Conservation (phyloP, 2,113 vertebrate genomes). For the Sceloporus undulatus region DNA sequence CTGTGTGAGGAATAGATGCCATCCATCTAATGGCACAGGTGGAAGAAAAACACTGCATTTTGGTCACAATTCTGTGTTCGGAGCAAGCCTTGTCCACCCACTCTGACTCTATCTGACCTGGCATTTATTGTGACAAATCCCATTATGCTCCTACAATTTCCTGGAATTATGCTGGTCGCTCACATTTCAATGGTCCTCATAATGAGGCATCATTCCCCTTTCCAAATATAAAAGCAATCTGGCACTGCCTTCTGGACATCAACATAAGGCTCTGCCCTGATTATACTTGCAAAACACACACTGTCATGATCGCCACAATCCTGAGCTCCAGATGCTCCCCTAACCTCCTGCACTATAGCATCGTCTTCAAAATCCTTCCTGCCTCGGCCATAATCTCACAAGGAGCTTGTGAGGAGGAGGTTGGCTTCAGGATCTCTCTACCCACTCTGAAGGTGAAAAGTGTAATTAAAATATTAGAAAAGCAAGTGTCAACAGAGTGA, state of each 20-base stretch:
- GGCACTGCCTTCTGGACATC: not conserved
- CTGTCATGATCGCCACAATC: not conserved
- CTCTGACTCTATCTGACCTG: not conserved
- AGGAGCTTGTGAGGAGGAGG: constrained; percentile 1
- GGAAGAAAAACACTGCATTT: not conserved
- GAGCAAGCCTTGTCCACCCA: not conserved
- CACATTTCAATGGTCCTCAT: not conserved
- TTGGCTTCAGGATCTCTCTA: constrained; percentile 19
- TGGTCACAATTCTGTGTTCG: not conserved
- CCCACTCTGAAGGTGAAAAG: constrained; percentile 49
- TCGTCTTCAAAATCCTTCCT: not conserved
- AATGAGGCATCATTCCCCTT: not conserved
- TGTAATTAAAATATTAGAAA: constrained; percentile 65
- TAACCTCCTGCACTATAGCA: accelerated
- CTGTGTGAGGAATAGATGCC: no score
- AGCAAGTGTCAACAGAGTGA: constrained; percentile 57
- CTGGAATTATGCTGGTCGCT: not conserved
- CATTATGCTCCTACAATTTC: not conserved
- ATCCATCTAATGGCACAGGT: no score
- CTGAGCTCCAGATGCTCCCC: accelerated
- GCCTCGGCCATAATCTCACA: accelerated
- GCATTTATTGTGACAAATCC: not conserved
- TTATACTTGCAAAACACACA: not conserved
- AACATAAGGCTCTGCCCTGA: not conserved
- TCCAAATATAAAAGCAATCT: not conserved